Base-by-base conservation (phyloP, 2,888 invertebrate species). In the Tinea trinotella region DNA sequence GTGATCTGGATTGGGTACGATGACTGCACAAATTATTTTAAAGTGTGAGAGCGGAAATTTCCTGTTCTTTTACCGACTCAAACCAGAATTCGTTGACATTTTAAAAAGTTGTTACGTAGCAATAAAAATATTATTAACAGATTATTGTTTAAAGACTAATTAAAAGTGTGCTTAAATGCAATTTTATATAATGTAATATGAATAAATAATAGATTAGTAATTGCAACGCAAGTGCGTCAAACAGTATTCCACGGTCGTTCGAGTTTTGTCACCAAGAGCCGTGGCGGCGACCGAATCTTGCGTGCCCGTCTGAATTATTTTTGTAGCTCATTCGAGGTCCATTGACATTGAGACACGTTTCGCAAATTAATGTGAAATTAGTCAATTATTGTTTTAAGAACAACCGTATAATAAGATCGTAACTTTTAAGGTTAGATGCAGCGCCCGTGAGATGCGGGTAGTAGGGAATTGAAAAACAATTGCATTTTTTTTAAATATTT, bases 271-370 rank as follows among this genome's bases (percentile, higher is more conserved):
- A 3, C 40, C 15, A 13, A 13, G 40, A 40, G 40, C 40, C 40
- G 40, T 40, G 40, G 40, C 40, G 40, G 40, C 40, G 40, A 40
- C 40, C 40, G 40, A 13, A 40, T 24, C 64, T 73, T 68, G 70
- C 71, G 71, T 70, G 74, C 70, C 70, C 67, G 72, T 75, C 72
- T 57, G 68, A 74, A 81, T 79, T 81, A 83, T 82, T 82, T 83
- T 76, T 66, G 74, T 80, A 74, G 73, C 78, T 76, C 73, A 70
- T 66, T 67, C 68, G 70, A 71, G 71, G 71, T 74, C 70, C 62
- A 66, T 36, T 62, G 67, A 46, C 46, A 46, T 52, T 52, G 34
- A 34, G 22, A 40, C 60, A 62, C 63, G 65, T 64, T 59, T 64
- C 61, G 59, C 61, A 53, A 53, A 53, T 53, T 40, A 53, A 53